These are phyloP conservation scores for Apoda limacodes DNA, from an alignment of 2,888 invertebrate genomes.

Conservation along the genomic window DNA sequence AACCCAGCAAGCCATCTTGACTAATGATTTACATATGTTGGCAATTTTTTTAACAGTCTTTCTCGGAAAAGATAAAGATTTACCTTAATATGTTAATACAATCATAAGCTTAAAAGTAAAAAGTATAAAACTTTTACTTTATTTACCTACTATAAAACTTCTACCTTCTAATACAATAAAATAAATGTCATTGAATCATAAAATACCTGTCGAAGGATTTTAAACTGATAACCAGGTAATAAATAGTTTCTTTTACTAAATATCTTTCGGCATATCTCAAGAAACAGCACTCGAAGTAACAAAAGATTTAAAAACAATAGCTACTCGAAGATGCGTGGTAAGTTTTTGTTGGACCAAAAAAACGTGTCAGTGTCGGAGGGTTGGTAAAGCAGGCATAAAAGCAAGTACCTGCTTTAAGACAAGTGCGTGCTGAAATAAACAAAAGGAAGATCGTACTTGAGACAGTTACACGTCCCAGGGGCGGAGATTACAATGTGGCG, in stretches of 20 bases:
- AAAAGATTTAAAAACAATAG: conserved; percentile 30
- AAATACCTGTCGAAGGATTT: too few relatives aligned
- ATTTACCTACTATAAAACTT: too few relatives aligned
- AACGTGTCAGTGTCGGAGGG: conserved; percentile 32
- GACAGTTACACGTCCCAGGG: conserved; percentile 39
- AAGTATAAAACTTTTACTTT: too few relatives aligned
- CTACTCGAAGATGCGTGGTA: conserved; percentile 24
- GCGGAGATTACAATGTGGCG: conserved; percentile 47
- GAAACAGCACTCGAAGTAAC: conserved; percentile 26
- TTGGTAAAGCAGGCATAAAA: conserved; percentile 40
- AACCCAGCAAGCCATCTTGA: conserved; percentile 36
- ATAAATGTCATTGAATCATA: too few relatives aligned
- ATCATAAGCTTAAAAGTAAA: too few relatives aligned
- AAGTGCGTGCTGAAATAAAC: conserved; percentile 27
- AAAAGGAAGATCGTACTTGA: conserved; percentile 37
- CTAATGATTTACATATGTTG: conserved; percentile 64
- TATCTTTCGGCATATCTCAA: conserved; percentile 26
- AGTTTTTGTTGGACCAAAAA: conserved; percentile 44
- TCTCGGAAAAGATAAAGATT: too few relatives aligned
- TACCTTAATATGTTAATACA: too few relatives aligned
- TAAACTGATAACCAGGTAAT: conserved; percentile 19
- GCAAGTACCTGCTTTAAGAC: conserved; percentile 35
- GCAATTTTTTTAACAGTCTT: conserved; percentile 32
- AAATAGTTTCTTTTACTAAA: conserved; percentile 17
- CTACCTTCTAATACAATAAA: too few relatives aligned